Conservation (phyloP, 1,140 invertebrate genomes). For the Heterodera carotae region DNA sequence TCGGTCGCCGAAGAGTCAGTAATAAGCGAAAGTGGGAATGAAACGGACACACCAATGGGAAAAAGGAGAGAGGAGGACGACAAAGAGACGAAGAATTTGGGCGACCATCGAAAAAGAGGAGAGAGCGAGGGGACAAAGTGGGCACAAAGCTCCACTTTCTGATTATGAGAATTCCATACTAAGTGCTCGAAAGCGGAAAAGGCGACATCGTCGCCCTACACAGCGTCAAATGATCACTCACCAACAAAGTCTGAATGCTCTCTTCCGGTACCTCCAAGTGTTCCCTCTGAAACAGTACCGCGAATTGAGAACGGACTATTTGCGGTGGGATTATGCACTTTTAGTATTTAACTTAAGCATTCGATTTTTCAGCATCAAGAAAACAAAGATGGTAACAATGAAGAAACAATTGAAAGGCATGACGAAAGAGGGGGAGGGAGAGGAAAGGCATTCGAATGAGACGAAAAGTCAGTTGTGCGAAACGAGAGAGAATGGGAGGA, state of each 20-base stretch:
- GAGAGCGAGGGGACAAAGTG: not conserved
- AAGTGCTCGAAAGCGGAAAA: slow-evolving; percentile 12
- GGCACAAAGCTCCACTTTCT: slow-evolving; percentile 8
- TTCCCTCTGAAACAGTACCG: slow-evolving; percentile 41
- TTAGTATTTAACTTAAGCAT: not conserved
- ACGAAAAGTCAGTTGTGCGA: no score
- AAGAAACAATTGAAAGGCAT: not conserved
- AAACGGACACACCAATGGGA: slow-evolving; percentile 20
- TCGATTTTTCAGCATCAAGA: not conserved
- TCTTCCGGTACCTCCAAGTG: slow-evolving; percentile 40
- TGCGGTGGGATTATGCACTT: not conserved
- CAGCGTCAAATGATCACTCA: slow-evolving; percentile 16
- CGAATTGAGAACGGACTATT: slow-evolving; percentile 42
- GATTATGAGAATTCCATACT: no score
- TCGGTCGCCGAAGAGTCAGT: not conserved
- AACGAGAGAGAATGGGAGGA: no score
- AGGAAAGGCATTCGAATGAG: no score
- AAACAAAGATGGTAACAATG: slow-evolving; percentile 4
- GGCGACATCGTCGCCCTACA: not conserved
- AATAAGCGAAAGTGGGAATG: slow-evolving; percentile 31
- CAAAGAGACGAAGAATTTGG: not conserved
- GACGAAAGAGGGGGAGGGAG: not conserved
- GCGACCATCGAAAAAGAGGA: slow-evolving; percentile 6
- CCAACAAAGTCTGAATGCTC: slow-evolving; percentile 30
- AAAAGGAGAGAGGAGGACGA: not conserved